phyloP scores from a whole-genome alignment of 2,113 vertebrate species.

The Bambusicola thoracicus region DNA sequence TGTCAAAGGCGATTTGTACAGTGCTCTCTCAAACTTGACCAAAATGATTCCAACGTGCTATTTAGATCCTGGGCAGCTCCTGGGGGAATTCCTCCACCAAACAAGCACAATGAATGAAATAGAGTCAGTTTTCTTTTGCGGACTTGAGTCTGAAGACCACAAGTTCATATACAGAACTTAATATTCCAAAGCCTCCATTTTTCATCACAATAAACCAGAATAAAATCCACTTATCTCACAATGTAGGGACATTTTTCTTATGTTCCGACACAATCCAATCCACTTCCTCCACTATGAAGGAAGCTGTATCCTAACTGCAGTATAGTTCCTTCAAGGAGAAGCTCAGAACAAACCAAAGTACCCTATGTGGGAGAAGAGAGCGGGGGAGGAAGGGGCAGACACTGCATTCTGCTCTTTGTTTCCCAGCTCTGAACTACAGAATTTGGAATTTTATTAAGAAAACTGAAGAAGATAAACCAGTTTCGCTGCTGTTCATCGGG shows the following conservation, averaged over 20 bases:
- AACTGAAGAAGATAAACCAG: neutral
- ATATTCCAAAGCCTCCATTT: neutral
- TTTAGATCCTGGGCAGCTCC: neutral
- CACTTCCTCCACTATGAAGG: neutral
- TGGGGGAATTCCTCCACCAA: neutral
- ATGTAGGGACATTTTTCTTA: neutral
- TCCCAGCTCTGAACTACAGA: neutral
- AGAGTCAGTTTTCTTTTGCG: neutral
- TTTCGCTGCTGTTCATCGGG: neutral
- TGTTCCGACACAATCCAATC: neutral
- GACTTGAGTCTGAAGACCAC: neutral
- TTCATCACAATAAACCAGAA: neutral
- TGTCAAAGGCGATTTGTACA: conserved; percentile 24
- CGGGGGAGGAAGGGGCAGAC: neutral
- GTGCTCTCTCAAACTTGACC: neutral
- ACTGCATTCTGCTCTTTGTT: neutral
- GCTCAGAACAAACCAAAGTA: neutral
- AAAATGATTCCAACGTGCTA: neutral
- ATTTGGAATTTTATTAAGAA: neutral
- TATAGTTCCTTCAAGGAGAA: neutral
- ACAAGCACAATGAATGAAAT: neutral
- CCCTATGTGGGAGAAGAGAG: fast-evolving
- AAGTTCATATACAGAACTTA: neutral
- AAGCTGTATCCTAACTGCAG: neutral
- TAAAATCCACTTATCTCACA: neutral